phyloP scores from a whole-genome alignment of 2,888 invertebrate genomes.

The Melieria picta region DNA sequence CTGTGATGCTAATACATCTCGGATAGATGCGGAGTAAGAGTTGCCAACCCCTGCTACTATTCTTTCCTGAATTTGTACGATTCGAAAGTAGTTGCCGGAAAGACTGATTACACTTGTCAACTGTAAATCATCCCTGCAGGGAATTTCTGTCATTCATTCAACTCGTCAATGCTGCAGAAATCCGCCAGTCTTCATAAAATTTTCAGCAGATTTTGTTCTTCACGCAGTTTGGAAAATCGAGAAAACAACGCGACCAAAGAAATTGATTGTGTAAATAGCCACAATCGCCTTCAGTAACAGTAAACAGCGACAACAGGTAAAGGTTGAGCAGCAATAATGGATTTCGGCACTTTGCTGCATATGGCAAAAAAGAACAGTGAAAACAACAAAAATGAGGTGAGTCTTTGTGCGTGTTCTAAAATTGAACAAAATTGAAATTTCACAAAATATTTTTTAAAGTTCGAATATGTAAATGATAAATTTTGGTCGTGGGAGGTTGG shows the following conservation, averaged over 20 bases:
- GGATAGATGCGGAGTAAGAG: too few relatives aligned
- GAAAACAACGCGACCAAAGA: constrained; percentile 9
- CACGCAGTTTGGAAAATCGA: background rate
- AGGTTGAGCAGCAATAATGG: constrained; percentile 63
- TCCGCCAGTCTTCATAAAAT: constrained; percentile 21
- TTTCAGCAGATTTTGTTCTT: background rate
- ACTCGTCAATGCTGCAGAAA: background rate
- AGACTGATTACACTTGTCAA: background rate
- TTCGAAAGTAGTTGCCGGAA: too few relatives aligned
- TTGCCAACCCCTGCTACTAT: too few relatives aligned
- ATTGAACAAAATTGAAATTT: constrained; percentile 16
- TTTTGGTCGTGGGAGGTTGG: too few relatives aligned
- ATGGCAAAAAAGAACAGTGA: constrained; percentile 72
- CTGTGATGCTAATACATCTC: too few relatives aligned
- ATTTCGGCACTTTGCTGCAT: constrained; percentile 72
- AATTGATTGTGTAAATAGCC: too few relatives aligned
- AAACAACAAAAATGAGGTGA: constrained; percentile 61
- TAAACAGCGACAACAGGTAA: background rate
- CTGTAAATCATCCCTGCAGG: background rate
- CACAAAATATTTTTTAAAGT: too few relatives aligned
- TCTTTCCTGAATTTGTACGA: too few relatives aligned
- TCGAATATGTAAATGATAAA: too few relatives aligned
- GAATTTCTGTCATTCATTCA: constrained; percentile 3
- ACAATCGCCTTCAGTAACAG: too few relatives aligned
- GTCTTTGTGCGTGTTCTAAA: constrained; percentile 32